Base-by-base conservation (phyloP, 2,888 invertebrate genomes). In the Catocala nupta region DNA sequence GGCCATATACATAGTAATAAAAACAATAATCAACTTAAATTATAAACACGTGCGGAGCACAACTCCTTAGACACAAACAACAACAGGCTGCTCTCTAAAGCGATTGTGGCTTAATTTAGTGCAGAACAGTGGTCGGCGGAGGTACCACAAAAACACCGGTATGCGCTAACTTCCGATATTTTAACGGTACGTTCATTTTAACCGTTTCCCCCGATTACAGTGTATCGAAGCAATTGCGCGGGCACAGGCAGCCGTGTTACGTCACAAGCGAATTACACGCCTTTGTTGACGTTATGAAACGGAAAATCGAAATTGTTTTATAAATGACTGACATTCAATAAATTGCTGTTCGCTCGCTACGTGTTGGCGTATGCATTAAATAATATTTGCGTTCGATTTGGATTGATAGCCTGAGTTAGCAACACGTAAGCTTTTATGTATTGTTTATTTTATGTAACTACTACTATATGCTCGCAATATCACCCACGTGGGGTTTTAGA, bases 121-220 rank as follows among this genome's bases (percentile, higher is more conserved):
- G 47, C 50, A 48, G 12, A 52, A n/a, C 43, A 13, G 47, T 25
- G 55, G 25, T 25, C 11, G 60, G 59, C 57, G 50, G 16, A 11
- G 56, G 61, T 70, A 58, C 34, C 50, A 44, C 43, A 65, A 68
- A 73, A 73, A 65, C 55, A 48, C 11, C 51, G 53, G 13, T 56
- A 64, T 63, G 62, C 8, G 48, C 51, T 25, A 60, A 65, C 67
- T 71, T 71, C 69, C 69, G 63, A 71, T 71, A 77, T 61, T 63
- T 66, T 65, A 73, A 73, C 74, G 57, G 70, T 70, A 70, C 54
- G 56, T 68, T 64, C 45, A 60, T 54, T 47, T 56, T 63, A 68
- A 71, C 69, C 61, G 64, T 76, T 68, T 73, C 45, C 55, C 47
- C 51, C 50, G 66, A 77, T 77, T 70, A 77, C 39, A 77, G 55